These are phyloP conservation scores for Centropus bengalensis DNA, from an alignment of 2,113 vertebrate genomes.

Conservation along the genomic window DNA sequence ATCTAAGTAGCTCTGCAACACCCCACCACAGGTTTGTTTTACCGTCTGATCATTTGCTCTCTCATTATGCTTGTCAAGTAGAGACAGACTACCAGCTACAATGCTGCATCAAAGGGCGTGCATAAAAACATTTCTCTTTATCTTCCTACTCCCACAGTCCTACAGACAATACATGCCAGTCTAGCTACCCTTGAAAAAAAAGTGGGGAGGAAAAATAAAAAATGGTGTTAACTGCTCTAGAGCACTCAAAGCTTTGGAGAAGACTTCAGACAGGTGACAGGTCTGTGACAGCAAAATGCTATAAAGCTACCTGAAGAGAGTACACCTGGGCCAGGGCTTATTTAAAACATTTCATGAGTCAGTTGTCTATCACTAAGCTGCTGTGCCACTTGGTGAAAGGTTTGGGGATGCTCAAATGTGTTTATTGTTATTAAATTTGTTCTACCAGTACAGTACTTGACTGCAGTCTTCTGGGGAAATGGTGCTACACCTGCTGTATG, in stretches of 20 bases:
- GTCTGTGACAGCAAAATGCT: neutral
- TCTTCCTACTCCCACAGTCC: neutral
- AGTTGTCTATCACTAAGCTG: neutral
- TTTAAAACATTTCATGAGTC: neutral
- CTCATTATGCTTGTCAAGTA: neutral
- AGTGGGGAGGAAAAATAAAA: neutral
- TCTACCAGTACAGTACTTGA: neutral
- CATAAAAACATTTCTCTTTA: neutral
- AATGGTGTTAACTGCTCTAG: neutral
- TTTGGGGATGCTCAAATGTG: neutral
- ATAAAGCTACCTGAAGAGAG: neutral
- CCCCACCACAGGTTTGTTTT: neutral
- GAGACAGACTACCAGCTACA: neutral
- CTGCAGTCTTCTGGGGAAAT: neutral
- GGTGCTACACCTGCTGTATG: neutral
- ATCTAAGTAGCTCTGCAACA: neutral
- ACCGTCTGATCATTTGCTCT: neutral
- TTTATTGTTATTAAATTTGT: slow-evolving; percentile 2
- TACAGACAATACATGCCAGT: neutral
- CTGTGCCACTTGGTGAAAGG: neutral
- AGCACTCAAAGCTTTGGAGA: neutral
- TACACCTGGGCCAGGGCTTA: neutral
- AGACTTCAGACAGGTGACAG: neutral
- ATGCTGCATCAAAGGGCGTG: fast-evolving
- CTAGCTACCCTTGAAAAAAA: fast-evolving